Evolutionary conservation across 2,797 vertebrate species (phyloP).

Genomic region (Xenops minutus): DNA sequence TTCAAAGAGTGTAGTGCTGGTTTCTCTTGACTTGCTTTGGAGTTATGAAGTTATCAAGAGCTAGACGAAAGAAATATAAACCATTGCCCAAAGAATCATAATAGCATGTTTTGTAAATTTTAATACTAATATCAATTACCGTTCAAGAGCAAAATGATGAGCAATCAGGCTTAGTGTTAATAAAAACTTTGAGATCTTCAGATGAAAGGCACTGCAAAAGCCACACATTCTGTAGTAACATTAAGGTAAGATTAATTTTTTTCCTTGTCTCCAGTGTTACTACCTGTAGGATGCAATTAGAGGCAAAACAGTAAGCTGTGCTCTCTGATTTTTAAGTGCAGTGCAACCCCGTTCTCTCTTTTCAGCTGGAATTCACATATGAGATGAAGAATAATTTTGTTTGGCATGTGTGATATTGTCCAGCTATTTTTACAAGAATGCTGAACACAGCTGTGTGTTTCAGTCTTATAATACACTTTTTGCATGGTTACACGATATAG

Average conservation of each 20-base stretch:
- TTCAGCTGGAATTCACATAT: not conserved
- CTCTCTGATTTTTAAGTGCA: not conserved
- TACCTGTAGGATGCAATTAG: not conserved
- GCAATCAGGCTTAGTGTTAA: not conserved
- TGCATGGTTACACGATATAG: not conserved
- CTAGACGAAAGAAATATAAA: not conserved
- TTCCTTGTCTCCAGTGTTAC: not conserved
- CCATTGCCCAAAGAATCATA: not conserved
- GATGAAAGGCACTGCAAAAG: not conserved
- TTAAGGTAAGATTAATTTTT: not conserved
- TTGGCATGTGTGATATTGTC: constrained; percentile 16
- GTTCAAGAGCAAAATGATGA: not conserved
- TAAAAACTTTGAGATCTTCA: not conserved
- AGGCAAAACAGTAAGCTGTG: not conserved
- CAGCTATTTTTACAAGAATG: constrained; percentile 33
- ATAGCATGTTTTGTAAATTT: not conserved
- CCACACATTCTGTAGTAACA: not conserved
- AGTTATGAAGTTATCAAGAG: not conserved
- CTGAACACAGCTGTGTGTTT: constrained; percentile 11
- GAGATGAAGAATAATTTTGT: constrained; percentile 3
- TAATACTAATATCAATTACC: not conserved
- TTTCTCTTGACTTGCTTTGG: not conserved
- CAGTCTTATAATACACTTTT: not conserved
- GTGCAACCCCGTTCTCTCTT: not conserved
- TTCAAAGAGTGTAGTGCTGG: not conserved